Base-by-base conservation (phyloP, 1,140 invertebrate genomes). In the Aphelenchoides avenae region DNA sequence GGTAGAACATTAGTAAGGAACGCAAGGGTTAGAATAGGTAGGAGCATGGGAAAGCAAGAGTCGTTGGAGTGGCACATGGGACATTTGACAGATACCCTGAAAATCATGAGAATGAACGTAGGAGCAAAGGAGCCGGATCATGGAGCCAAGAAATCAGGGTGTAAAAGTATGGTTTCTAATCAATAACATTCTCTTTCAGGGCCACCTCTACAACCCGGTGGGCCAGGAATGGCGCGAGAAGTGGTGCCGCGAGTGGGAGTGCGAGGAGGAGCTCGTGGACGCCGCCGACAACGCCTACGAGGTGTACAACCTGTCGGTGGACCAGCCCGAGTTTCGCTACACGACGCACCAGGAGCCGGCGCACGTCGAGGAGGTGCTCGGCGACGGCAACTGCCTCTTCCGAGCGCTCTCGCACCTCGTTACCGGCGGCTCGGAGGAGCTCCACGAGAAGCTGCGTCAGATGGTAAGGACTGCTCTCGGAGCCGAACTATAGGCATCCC, bases 361-460 rank as follows among this genome's bases (percentile, higher is more conserved):
- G 15, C 26, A 29, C 26, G n/a, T 46, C 26, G 43, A 46, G 26
- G 24, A 15, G 15, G 43, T 46, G 5, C 11, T 30, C n/a, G 13
- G 43, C 5, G 43, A 46, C 34, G 43, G n/a, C 18, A 46, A 24
- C 13, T 43, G 41, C 41, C 43, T 46, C n/a, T 46, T 46, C 26
- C 43, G 43, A 18, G 43, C 43, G 29, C 43, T 46, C 3, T 15
- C 43, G 18, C n/a, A 46, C 26, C 11, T 46, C 26, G 13, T 46
- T 5, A 46, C 43, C 5, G 43, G 43, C n/a, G 43, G 43, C n/a
- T 20, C n/a, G 29, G n/a, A 46, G 43, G 4, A 36, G 3, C 26
- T 20, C 15, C 43, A 46, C 26, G 5, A 29, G 3, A 3, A 46
- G 13, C 15, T 46, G 5, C 43, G n/a, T n/a, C 15, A 15, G 34